Evolutionary conservation across 2,797 vertebrate genomes (phyloP).

Genomic region (Choloepus didactylus): DNA sequence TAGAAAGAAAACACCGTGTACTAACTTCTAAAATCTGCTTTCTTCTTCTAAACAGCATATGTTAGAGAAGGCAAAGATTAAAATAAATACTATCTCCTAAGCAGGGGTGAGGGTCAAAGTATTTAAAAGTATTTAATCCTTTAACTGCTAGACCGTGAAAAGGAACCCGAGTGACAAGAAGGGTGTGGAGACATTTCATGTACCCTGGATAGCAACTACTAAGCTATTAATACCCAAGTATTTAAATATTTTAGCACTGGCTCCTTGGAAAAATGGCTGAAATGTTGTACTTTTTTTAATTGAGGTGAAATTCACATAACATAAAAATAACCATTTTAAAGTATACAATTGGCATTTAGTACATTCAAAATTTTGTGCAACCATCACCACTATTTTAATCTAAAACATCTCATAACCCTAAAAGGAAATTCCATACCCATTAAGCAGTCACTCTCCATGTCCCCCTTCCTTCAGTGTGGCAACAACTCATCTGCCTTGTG

Average conservation of each 20-base stretch:
- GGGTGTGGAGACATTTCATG: rapidly evolving
- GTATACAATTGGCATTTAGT: too few species aligned
- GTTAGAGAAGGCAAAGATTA: not conserved
- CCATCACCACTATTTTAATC: too few species aligned
- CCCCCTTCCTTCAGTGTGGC: too few species aligned
- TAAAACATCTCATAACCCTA: too few species aligned
- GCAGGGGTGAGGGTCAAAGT: not conserved
- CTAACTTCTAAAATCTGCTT: not conserved
- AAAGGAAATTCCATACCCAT: too few species aligned
- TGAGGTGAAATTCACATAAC: too few species aligned
- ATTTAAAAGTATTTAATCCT: not conserved
- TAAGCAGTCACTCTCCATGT: too few species aligned
- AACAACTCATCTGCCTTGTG: too few species aligned
- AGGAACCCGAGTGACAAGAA: not conserved
- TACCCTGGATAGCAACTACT: not conserved
- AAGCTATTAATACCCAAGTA: not conserved
- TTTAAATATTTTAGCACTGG: not conserved
- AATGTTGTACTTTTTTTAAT: too few species aligned
- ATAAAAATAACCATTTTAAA: too few species aligned
- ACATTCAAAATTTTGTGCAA: too few species aligned
- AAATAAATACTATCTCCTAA: not conserved
- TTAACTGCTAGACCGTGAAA: not conserved
- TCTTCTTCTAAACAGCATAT: not conserved
- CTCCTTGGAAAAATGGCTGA: not conserved
- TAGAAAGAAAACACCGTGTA: not conserved